These are phyloP conservation scores for Stichodactyla helianthus DNA, from an alignment of 64 coral and sea anemone species.

Conservation along the genomic window DNA sequence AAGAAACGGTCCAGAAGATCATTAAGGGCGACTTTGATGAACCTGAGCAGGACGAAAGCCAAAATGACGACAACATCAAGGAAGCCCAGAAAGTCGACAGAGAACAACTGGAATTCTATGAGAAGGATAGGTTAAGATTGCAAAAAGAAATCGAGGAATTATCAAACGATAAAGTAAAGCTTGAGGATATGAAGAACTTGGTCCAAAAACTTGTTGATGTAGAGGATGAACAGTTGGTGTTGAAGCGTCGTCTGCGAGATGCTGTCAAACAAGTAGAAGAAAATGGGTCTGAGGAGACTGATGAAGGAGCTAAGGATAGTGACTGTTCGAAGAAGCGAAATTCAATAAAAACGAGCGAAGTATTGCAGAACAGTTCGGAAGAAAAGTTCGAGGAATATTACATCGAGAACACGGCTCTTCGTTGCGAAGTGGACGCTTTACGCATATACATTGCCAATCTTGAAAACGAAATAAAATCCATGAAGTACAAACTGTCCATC, in stretches of 20 bases:
- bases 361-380: background rate
- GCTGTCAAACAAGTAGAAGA: slow-evolving; percentile 18
- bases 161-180: slow-evolving; percentile 53
- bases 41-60: background rate
- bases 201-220: slow-evolving; percentile 56
- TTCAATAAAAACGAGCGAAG: background rate
- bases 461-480: slow-evolving; percentile 55
- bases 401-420: slow-evolving; percentile 40
- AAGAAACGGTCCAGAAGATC: background rate
- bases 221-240: slow-evolving; percentile 50
- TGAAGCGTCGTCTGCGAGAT: slow-evolving; percentile 47
- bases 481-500: slow-evolving; percentile 74
- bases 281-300: background rate
- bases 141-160: slow-evolving; percentile 57
- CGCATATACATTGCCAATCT: slow-evolving; percentile 63
- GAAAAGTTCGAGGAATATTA: slow-evolving; percentile 46
- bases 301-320: background rate
- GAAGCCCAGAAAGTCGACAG: background rate
- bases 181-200: slow-evolving; percentile 55
- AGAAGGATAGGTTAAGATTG: slow-evolving; percentile 63
- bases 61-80: background rate
- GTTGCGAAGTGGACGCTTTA: slow-evolving; percentile 51
- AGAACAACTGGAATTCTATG: slow-evolving; percentile 44
- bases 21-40: background rate
- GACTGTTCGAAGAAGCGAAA: background rate